Percentiles rank a stretch among this genome's conserved stretches.
Conservation (phyloP, 2,113 vertebrate genomes). For the Scomber scombrus region DNA sequence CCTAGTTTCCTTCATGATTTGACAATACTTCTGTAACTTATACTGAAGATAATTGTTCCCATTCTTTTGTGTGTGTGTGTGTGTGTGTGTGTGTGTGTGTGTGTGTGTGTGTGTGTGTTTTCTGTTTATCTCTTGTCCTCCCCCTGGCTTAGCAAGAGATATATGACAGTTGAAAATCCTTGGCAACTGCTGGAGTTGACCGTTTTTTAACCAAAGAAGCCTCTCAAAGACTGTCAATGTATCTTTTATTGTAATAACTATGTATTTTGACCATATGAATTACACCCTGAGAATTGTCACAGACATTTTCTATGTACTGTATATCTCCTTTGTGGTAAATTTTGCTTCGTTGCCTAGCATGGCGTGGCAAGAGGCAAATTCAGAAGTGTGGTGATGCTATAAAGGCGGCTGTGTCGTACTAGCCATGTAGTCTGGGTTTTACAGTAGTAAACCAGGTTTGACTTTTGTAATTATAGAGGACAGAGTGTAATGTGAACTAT, state of each 20-base stretch:
- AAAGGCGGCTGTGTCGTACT: conserved; percentile 16
- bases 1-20: not conserved
- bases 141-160: too few species aligned
- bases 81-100: not conserved
- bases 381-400: conserved; percentile 19
- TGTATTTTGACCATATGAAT: not conserved
- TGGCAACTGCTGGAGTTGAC: not conserved
- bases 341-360: conserved; percentile 8
- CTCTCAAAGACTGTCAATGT: too few species aligned
- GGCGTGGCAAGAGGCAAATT: conserved; percentile 4
- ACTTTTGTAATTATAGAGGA: conserved; percentile 74
- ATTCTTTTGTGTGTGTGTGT: not conserved
- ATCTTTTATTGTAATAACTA: too few species aligned
- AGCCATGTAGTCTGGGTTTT: conserved; percentile 43
- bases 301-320: conserved; percentile 5
- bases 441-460: conserved; percentile 62
- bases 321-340: conserved; percentile 23
- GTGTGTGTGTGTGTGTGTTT: not conserved
- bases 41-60: not conserved
- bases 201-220: too few species aligned
- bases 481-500: conserved; percentile 62
- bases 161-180: not conserved
- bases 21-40: not conserved
- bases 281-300: not conserved
- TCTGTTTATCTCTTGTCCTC: not conserved